Percentiles rank a stretch among this genome's conserved stretches.
Conservation (phyloP, 2,797 vertebrate species). For the Dicrostonyx torquatus region DNA sequence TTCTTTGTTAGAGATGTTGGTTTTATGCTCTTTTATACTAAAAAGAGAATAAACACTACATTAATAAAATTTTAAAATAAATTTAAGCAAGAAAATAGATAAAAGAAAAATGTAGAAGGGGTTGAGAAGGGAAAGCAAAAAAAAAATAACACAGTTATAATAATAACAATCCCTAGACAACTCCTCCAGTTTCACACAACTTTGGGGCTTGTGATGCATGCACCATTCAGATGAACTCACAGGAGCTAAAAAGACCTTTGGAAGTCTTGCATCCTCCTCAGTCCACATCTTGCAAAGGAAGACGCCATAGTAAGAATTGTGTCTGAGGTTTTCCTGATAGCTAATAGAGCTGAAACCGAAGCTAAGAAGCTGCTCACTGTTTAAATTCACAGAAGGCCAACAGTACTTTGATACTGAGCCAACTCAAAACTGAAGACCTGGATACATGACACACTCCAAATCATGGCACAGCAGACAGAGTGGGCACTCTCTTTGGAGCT, state of each 20-base stretch:
- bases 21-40: neutral
- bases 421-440: neutral
- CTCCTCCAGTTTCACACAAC: neutral
- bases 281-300: neutral
- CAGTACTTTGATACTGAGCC: neutral
- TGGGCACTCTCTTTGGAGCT: neutral
- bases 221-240: neutral
- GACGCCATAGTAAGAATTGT: neutral
- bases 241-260: neutral
- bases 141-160: neutral
- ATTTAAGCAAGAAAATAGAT: neutral
- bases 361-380: neutral
- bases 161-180: neutral
- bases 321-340: neutral
- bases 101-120: neutral
- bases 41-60: neutral
- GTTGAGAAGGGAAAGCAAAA: neutral
- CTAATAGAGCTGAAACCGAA: conserved; percentile 10
- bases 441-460: neutral
- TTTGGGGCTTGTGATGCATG: neutral
- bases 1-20: conserved; percentile 24
- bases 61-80: neutral
- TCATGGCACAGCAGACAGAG: neutral
- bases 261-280: neutral
- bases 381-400: neutral